Evolutionary conservation across 1,140 invertebrate genomes (phyloP), one percentile per base, ranked within the genome.

Genomic region (Holcopasites calliopsidis): DNA sequence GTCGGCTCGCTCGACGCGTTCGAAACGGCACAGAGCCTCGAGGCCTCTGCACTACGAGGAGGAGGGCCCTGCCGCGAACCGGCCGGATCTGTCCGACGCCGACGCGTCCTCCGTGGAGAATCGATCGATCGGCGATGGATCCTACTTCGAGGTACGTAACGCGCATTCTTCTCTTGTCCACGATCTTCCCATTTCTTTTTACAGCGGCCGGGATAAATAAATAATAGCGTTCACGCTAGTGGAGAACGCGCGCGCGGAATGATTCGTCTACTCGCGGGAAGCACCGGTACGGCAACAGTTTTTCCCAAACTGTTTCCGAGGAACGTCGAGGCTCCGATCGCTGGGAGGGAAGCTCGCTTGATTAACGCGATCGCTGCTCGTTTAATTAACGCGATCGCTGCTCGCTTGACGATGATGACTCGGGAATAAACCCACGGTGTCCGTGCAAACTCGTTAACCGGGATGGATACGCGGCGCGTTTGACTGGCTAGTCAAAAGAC

Each of bases 121-220:
- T 68, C 86, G 82, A 72, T 88, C 89, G 71, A 75, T 85, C 68
- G 87, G 91, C 80, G 91, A 92, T 77, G 91, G 90, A 84, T 91
- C 91, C 18, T 92, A 91, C 82, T 92, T 92, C 84, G 92, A 92
- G 88, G 91, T 92, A 8, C 61, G 62, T 55, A 57, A 28, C 26
- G 10, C 13, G 16, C 4, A 11, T 1, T n/a, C 23, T 38, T 10
- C 28, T 18, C 10, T 13, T 31, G n/a, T n/a, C n/a, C n/a, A n/a
- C n/a, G n/a, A n/a, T n/a, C n/a, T n/a, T n/a, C n/a, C 11, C 26
- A 10, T n/a, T 31, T 64, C 16, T 44, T n/a, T 11, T 31, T 57
- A 8, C 28, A 28, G 38, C 21, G 3, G n/a, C n/a, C n/a, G 18
- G 23, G 7, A 5, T 18, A 18, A 5, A 6, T n/a, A n/a, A n/a